A percentile compares a stretch with the other conserved stretches of the same genome.
Evolutionary conservation across 1,140 invertebrate genomes (phyloP).

Genomic region (Procambarus virginalis): DNA sequence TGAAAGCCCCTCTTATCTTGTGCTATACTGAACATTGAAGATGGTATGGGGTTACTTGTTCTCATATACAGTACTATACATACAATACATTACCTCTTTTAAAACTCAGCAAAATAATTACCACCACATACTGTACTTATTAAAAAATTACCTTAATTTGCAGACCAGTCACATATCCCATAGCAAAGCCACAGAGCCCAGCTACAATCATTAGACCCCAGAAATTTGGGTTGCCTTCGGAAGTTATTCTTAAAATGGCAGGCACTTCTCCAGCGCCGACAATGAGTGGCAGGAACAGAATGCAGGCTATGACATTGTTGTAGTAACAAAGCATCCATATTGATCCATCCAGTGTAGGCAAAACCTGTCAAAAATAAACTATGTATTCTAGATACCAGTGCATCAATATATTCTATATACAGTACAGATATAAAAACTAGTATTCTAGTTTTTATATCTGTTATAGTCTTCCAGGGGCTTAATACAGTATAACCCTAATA

Average conservation of each 20-base stretch:
- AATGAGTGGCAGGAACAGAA: slow-evolving; percentile 94
- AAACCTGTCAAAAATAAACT: slow-evolving; percentile 73
- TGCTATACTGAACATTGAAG: too few relatives aligned
- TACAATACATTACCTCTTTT: too few relatives aligned
- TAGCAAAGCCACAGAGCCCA: slow-evolving; percentile 96
- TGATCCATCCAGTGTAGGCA: slow-evolving; percentile 89
- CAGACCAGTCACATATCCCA: slow-evolving; percentile 95
- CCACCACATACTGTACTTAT: background rate
- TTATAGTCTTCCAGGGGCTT: too few relatives aligned
- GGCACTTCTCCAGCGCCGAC: slow-evolving; percentile 87
- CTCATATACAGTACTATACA: too few relatives aligned
- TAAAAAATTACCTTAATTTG: slow-evolving; percentile 89
- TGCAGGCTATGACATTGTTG: slow-evolving; percentile 95
- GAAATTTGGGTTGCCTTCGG: slow-evolving; percentile 81
- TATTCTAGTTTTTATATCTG: too few relatives aligned
- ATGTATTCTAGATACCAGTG: background rate
- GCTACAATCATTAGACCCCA: slow-evolving; percentile 90
- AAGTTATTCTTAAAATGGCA: slow-evolving; percentile 83
- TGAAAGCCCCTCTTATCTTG: too few relatives aligned
- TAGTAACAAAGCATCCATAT: slow-evolving; percentile 88
- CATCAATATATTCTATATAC: background rate
- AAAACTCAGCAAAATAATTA: too few relatives aligned
- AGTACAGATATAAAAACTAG: too few relatives aligned
- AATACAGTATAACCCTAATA: too few relatives aligned
- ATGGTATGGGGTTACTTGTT: too few relatives aligned